phyloP scores from a whole-genome alignment of 2,797 vertebrate genomes.

The Hapalemur alaotrensis region DNA sequence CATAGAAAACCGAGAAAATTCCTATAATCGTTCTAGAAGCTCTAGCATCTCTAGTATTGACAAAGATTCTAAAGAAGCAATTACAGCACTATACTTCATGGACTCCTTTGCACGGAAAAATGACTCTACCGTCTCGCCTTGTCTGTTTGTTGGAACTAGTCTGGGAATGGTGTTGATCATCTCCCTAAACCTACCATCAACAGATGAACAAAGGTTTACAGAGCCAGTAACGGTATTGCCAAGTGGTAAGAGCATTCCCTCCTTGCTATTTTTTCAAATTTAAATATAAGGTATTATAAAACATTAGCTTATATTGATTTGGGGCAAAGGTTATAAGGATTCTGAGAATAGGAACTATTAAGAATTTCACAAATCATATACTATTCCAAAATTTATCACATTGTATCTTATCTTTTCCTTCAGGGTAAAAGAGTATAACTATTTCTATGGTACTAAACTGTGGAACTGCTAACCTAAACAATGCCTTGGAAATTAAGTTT shows the following conservation, averaged over 20 bases:
- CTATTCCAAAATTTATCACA: background rate
- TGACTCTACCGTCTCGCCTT: constrained; percentile 89
- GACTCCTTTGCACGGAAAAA: constrained; percentile 94
- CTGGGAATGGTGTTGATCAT: constrained; percentile 94
- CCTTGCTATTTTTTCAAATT: constrained; percentile 25
- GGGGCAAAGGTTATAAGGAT: background rate
- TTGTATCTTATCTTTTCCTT: constrained; percentile 4
- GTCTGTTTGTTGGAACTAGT: constrained; percentile 97
- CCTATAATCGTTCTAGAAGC: constrained; percentile 97
- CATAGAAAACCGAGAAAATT: constrained; percentile 95
- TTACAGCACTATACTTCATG: constrained; percentile 95
- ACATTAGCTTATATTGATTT: background rate
- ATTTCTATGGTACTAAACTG: background rate
- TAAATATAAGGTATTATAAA: background rate
- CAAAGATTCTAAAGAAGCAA: constrained; percentile 95
- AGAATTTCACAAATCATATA: constrained; percentile 20
- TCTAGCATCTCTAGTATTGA: constrained; percentile 99
- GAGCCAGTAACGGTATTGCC: constrained; percentile 92
- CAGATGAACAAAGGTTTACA: constrained; percentile 92
- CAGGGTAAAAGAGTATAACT: background rate
- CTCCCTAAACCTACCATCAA: constrained; percentile 92
- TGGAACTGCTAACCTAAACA: background rate
- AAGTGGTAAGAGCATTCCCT: constrained; percentile 88
- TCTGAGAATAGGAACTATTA: constrained; percentile 23
- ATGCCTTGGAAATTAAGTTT: constrained; percentile 5